Evolutionary conservation across 2,113 vertebrate genomes (phyloP).

Genomic region (Crotalus helleri): DNA sequence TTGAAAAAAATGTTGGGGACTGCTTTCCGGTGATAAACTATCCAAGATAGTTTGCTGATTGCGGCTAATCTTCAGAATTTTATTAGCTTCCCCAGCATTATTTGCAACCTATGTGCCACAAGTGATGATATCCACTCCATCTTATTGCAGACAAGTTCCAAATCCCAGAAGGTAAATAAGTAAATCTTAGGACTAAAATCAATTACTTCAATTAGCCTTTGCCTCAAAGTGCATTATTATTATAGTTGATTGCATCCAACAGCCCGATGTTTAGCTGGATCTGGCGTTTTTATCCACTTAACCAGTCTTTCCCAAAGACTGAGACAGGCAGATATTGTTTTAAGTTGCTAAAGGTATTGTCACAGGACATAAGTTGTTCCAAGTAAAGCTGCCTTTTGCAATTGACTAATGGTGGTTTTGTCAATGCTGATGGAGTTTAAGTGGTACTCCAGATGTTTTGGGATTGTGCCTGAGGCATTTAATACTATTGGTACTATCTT

Average conservation of each 20-base stretch:
- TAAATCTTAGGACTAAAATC: slow-evolving; percentile 49
- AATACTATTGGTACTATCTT: neutral
- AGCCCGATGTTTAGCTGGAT: neutral
- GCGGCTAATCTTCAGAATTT: slow-evolving; percentile 12
- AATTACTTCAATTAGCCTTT: slow-evolving; percentile 51
- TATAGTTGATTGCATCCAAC: neutral
- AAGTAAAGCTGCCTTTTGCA: neutral
- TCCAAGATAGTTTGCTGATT: neutral
- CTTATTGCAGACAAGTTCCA: slow-evolving; percentile 47
- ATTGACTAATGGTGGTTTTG: too few relatives aligned
- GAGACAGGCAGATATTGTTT: neutral
- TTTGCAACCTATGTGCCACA: neutral
- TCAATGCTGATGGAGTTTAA: too few relatives aligned
- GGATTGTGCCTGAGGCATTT: slow-evolving; percentile 44
- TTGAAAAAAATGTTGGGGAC: neutral
- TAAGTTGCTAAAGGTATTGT: neutral
- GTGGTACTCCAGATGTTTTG: too few relatives aligned
- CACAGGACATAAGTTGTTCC: neutral
- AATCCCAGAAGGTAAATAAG: slow-evolving; percentile 55
- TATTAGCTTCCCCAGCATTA: slow-evolving; percentile 33
- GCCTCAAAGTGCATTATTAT: neutral
- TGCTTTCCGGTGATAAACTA: neutral
- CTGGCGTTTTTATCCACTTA: neutral
- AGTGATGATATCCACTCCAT: slow-evolving; percentile 45
- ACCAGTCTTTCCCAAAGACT: neutral